A percentile compares a stretch with the other conserved stretches of the same genome.
Evolutionary conservation across 2,888 invertebrate species (phyloP).

Genomic region (Acanthoscelides obtectus): DNA sequence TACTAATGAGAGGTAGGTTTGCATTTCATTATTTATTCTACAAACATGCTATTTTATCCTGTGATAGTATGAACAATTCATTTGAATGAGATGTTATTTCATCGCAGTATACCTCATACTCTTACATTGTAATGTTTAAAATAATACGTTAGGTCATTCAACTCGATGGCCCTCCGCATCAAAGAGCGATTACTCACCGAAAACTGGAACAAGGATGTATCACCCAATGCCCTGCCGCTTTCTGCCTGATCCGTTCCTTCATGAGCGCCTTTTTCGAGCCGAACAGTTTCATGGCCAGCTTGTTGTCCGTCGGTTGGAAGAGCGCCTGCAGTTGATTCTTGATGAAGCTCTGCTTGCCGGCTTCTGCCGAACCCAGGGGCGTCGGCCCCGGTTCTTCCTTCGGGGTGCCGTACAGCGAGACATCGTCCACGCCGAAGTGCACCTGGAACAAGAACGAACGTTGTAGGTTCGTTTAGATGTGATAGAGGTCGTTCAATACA

Average conservation of each 20-base stretch:
- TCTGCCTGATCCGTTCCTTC: constrained; percentile 97
- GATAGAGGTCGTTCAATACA: too few relatives aligned
- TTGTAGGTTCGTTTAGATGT: too few relatives aligned
- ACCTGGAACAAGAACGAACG: constrained; percentile 56
- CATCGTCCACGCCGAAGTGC: constrained; percentile 90
- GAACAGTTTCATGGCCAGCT: constrained; percentile 98
- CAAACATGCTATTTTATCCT: too few relatives aligned
- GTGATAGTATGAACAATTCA: too few relatives aligned
- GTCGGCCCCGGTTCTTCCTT: constrained; percentile 91
- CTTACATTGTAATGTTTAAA: too few relatives aligned
- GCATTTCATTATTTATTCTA: too few relatives aligned
- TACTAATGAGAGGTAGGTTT: too few relatives aligned
- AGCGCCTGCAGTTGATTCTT: constrained; percentile 93
- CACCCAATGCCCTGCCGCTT: constrained; percentile 98
- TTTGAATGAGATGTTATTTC: too few relatives aligned
- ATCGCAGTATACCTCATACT: too few relatives aligned
- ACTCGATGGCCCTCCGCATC: too few relatives aligned
- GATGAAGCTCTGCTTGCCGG: constrained; percentile 82
- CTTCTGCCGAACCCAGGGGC: constrained; percentile 56
- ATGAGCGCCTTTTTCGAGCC: constrained; percentile 98
- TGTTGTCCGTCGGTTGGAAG: constrained; percentile 99
- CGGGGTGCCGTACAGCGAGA: constrained; percentile 95
- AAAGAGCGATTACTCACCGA: constrained; percentile 77
- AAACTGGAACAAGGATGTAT: constrained; percentile 99
- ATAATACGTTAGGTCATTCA: too few relatives aligned